Percentiles rank a stretch among this genome's conserved stretches.
These are phyloP conservation scores for Florisuga fusca DNA, from an alignment of 2,797 vertebrate species.

Conservation along the genomic window DNA sequence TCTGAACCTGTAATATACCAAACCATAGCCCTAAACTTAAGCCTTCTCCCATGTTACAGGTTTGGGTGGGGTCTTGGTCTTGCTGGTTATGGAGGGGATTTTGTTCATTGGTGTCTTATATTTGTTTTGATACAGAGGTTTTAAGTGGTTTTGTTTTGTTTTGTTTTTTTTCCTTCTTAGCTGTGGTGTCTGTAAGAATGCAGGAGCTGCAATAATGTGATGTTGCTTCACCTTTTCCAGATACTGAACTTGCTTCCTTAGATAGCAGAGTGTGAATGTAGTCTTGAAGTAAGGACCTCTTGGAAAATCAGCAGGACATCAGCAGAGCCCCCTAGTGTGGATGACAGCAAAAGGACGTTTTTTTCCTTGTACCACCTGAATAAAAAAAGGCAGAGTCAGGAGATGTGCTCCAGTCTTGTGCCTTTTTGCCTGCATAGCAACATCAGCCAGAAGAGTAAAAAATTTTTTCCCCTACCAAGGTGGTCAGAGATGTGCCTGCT, in stretches of 20 bases:
- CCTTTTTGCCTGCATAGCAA: background rate
- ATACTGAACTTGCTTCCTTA: background rate
- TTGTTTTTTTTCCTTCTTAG: background rate
- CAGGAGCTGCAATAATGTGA: background rate
- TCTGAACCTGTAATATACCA: slow-evolving; percentile 47
- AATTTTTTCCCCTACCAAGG: background rate
- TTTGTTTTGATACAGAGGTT: background rate
- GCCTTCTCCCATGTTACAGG: background rate
- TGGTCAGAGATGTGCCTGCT: background rate
- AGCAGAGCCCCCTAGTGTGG: background rate
- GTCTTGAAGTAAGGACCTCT: background rate
- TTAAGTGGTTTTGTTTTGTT: background rate
- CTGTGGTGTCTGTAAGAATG: background rate
- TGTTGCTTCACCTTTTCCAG: background rate
- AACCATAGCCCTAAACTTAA: background rate
- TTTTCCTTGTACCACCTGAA: background rate
- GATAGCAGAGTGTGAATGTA: background rate
- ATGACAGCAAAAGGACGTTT: background rate
- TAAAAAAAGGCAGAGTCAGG: background rate
- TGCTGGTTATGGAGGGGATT: background rate
- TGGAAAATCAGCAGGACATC: background rate
- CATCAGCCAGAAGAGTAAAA: background rate
- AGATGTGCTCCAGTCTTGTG: background rate
- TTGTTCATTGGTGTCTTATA: background rate
- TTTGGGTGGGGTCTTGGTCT: background rate